phyloP scores from a whole-genome alignment of 2,888 invertebrate genomes.

The Agriopis marginaria region DNA sequence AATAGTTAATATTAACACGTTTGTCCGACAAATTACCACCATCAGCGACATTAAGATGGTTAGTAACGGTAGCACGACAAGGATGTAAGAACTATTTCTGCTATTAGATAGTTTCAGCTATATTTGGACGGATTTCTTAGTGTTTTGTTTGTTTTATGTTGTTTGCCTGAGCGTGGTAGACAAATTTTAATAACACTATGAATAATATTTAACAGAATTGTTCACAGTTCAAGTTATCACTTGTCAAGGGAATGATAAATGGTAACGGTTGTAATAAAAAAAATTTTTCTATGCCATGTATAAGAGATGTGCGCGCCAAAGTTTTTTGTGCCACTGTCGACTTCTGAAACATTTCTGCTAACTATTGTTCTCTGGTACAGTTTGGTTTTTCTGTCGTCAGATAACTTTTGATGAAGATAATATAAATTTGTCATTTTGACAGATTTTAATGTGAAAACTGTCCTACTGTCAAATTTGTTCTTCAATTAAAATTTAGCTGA shows the following conservation, averaged over 20 bases:
- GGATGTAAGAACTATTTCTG: constrained; percentile 26
- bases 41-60: constrained; percentile 99
- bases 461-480: background rate
- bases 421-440: background rate
- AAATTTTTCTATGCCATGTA: no score
- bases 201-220: constrained; percentile 18
- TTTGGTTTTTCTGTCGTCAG: background rate
- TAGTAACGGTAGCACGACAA: constrained; percentile 85
- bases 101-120: constrained; percentile 32
- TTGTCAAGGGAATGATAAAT: background rate
- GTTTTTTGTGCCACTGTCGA: background rate
- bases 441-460: background rate
- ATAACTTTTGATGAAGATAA: background rate
- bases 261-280: no score
- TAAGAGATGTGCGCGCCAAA: background rate
- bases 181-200: constrained; percentile 9
- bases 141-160: constrained; percentile 39
- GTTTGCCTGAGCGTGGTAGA: constrained; percentile 42
- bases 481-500: background rate
- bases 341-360: constrained; percentile 8
- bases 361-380: constrained; percentile 6
- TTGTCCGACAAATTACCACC: constrained; percentile 98
- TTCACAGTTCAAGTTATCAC: background rate
- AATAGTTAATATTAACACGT: constrained; percentile 98
- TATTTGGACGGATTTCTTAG: constrained; percentile 36